phyloP scores from a whole-genome alignment of 2,797 vertebrate species.

The Hippoglossus hippoglossus region DNA sequence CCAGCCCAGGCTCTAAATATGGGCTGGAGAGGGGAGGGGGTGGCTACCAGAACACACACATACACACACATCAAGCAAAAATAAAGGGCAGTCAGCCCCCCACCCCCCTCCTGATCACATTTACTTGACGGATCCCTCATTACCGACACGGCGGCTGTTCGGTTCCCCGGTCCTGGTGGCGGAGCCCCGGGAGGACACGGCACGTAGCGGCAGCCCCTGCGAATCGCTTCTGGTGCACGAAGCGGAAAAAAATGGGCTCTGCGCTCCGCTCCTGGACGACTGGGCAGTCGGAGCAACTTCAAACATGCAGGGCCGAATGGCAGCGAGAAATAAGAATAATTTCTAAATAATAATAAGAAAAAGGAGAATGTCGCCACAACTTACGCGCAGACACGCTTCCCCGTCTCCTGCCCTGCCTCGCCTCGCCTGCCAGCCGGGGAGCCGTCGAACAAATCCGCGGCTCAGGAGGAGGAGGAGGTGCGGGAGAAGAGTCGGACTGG shows the following conservation, averaged over 20 bases:
- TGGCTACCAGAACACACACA: slow-evolving; percentile 40
- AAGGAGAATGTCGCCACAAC: slow-evolving; percentile 37
- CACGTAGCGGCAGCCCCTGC: slow-evolving; percentile 64
- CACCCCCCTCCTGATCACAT: slow-evolving; percentile 46
- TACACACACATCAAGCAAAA: slow-evolving; percentile 43
- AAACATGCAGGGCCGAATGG: slow-evolving; percentile 56
- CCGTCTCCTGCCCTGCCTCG: too few relatives aligned
- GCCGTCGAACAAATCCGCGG: slow-evolving; percentile 65
- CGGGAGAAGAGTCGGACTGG: slow-evolving; percentile 64
- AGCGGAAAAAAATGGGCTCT: slow-evolving; percentile 66
- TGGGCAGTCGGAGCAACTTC: slow-evolving; percentile 72
- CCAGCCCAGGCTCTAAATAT: slow-evolving; percentile 74
- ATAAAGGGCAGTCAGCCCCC: slow-evolving; percentile 58
- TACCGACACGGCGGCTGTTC: slow-evolving; percentile 48
- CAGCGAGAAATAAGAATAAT: slow-evolving; percentile 1
- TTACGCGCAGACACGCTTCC: slow-evolving; percentile 70
- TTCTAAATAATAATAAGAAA: too few relatives aligned
- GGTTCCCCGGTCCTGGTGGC: slow-evolving; percentile 46
- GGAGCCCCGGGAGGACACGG: slow-evolving; percentile 49
- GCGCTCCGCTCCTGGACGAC: slow-evolving; percentile 63
- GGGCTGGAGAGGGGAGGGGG: slow-evolving; percentile 51
- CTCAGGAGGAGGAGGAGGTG: slow-evolving; percentile 4
- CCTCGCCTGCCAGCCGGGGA: slow-evolving; percentile 39
- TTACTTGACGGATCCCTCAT: slow-evolving; percentile 47
- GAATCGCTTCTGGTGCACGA: slow-evolving; percentile 71